Evolutionary conservation across 1,140 invertebrate genomes (phyloP).

Genomic region (Scaptomyza pallida): DNA sequence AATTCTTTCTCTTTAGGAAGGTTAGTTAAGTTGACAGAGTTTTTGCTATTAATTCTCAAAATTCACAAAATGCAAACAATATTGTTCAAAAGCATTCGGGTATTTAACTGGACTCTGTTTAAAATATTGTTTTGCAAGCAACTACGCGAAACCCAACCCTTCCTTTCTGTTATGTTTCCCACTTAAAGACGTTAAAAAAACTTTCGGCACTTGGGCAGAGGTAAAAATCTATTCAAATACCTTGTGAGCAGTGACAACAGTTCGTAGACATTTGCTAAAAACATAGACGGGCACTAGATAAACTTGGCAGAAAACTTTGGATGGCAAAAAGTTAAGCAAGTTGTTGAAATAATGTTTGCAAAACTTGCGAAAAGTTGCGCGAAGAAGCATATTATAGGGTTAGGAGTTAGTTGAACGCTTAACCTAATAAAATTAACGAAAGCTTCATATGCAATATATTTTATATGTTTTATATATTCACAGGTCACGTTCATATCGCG

Average conservation of each 20-base stretch:
- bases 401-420: not conserved
- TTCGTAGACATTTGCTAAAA: not conserved
- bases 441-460: slow-evolving; percentile 8
- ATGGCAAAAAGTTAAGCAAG: not conserved
- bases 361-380: not conserved
- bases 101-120: slow-evolving; percentile 15
- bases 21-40: no score
- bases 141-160: slow-evolving; percentile 14
- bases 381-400: not conserved
- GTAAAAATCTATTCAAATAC: slow-evolving; percentile 18
- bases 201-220: slow-evolving; percentile 33
- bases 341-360: not conserved
- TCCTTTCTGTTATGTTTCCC: slow-evolving; percentile 43
- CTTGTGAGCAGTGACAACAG: not conserved
- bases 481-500: slow-evolving; percentile 87
- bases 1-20: no score
- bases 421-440: not conserved
- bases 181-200: slow-evolving; percentile 56
- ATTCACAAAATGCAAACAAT: not conserved
- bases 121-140: slow-evolving; percentile 20
- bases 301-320: slow-evolving; percentile 1
- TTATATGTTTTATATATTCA: slow-evolving; percentile 68
- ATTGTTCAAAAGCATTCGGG: no score
- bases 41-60: not conserved
- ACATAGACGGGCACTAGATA: not conserved